Conservation (phyloP, 2,888 invertebrate species). For the Microchrysa polita region DNA sequence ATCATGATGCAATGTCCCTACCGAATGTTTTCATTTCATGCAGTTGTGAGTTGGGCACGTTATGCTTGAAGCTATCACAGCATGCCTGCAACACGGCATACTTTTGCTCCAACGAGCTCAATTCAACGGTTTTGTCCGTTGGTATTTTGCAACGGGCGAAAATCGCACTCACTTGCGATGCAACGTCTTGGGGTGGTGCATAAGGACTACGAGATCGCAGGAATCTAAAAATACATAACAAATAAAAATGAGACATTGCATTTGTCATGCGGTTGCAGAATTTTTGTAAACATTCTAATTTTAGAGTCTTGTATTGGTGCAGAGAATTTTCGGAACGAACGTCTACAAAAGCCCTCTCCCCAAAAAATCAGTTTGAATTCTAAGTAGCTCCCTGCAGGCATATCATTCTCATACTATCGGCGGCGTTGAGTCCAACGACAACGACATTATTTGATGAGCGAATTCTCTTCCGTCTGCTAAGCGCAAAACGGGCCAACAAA, state of each 20-base stretch:
- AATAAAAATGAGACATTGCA: conserved; percentile 21
- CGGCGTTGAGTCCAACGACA: no score
- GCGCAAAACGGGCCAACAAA: conserved; percentile 12
- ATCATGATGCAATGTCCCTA: no score
- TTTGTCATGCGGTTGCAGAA: background rate
- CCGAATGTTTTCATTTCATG: conserved; percentile 77
- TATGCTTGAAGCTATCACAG: conserved; percentile 76
- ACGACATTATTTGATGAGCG: no score
- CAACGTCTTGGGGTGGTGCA: conserved; percentile 74
- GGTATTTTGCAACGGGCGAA: conserved; percentile 69
- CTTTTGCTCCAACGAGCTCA: conserved; percentile 64
- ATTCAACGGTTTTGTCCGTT: conserved; percentile 58
- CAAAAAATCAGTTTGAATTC: background rate
- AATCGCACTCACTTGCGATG: conserved; percentile 70
- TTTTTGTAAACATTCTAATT: conserved; percentile 10
- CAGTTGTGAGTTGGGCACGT: conserved; percentile 85
- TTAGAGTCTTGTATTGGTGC: background rate
- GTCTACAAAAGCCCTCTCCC: conserved; percentile 15
- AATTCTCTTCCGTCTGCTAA: conserved; percentile 3
- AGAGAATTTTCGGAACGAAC: conserved; percentile 24
- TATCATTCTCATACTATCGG: no score
- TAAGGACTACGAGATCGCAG: conserved; percentile 80
- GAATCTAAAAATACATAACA: conserved; percentile 69
- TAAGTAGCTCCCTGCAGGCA: background rate
- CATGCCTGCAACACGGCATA: conserved; percentile 77